Conservation (phyloP, 1,140 invertebrate species). For the Branchinecta lindahli region DNA sequence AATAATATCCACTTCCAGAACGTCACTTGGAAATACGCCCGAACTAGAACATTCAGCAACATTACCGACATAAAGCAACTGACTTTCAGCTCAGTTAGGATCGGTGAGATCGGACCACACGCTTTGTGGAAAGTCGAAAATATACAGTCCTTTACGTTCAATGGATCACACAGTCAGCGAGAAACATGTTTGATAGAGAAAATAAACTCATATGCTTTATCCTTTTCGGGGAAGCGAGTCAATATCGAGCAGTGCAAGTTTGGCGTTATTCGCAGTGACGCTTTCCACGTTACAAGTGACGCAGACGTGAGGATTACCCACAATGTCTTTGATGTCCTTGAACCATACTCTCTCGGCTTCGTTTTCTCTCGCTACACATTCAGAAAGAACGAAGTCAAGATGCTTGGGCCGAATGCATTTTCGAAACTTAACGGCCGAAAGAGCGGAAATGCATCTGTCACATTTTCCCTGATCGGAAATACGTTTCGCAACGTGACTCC, state of each 20-base stretch:
- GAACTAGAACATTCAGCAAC: neutral
- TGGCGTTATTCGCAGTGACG: neutral
- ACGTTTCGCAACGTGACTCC: neutral
- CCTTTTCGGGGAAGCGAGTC: neutral
- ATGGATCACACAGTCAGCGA: neutral
- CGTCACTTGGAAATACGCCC: constrained; percentile 7
- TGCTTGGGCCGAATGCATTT: neutral
- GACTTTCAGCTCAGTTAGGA: neutral
- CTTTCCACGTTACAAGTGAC: neutral
- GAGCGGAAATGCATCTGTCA: neutral
- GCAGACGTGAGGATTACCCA: neutral
- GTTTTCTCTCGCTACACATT: neutral
- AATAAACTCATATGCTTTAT: neutral
- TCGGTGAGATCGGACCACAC: neutral
- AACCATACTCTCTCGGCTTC: neutral
- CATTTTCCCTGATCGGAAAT: neutral
- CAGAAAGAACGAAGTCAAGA: neutral
- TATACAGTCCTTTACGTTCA: neutral
- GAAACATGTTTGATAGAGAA: neutral
- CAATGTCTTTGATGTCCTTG: neutral
- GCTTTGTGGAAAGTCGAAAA: constrained; percentile 6
- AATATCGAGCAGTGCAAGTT: neutral
- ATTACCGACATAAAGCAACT: neutral
- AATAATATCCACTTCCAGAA: constrained; percentile 2
- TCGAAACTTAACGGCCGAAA: neutral